Evolutionary conservation across 23 tunicate genomes (phyloP).

Genomic region (Aplidium turbinatum): DNA sequence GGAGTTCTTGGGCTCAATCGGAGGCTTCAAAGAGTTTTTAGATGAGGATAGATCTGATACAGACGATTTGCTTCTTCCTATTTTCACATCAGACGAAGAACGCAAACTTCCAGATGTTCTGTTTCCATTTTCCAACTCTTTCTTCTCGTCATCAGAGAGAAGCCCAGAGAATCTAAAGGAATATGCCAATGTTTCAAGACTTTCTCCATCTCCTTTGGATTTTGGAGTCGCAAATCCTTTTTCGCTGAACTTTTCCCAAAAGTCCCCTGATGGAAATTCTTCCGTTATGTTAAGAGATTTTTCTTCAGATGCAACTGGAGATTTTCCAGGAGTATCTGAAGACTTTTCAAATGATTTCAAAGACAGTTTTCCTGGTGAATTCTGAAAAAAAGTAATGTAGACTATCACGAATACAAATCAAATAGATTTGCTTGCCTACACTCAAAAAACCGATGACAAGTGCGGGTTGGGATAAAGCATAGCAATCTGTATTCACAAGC

Average conservation of each 20-base stretch:
- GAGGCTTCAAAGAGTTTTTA: constrained; percentile 9
- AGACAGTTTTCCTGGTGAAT: no score
- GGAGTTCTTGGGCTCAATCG: background rate
- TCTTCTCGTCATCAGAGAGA: constrained; percentile 24
- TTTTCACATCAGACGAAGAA: no score
- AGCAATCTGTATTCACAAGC: no score
- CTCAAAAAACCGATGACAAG: no score
- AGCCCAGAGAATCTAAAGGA: constrained; percentile 25
- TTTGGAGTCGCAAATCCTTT: constrained; percentile 25
- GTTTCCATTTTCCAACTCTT: background rate
- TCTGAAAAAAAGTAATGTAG: no score
- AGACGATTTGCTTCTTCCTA: background rate
- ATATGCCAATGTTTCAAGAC: constrained; percentile 16
- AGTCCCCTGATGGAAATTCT: constrained; percentile 9
- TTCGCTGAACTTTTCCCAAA: constrained; percentile 31
- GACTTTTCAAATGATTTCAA: no score
- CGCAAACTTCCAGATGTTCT: background rate
- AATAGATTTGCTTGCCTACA: no score
- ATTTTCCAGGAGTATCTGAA: no score
- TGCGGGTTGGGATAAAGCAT: no score
- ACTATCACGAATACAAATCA: no score
- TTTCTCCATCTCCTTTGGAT: background rate
- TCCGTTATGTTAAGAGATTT: no score
- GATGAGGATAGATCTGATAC: background rate
- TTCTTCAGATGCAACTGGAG: no score